Conservation (phyloP, 2,888 invertebrate genomes). For the Tipula confusa region DNA sequence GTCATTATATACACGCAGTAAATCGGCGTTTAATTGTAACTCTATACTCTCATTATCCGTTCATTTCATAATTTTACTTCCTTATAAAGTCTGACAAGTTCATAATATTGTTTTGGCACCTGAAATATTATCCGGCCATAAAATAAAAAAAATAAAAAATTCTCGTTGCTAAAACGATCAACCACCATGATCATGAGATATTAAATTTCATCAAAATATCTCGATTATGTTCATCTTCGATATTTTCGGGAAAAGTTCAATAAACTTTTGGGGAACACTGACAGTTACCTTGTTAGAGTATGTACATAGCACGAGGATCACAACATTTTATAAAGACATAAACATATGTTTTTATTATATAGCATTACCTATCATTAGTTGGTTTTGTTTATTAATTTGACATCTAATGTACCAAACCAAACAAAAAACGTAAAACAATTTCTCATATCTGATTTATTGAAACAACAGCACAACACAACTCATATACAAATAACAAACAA, state of each 20-base stretch:
- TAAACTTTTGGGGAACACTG: neutral
- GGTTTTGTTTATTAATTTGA: slow-evolving; percentile 4
- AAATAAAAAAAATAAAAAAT: neutral
- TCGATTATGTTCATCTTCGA: neutral
- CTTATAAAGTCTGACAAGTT: slow-evolving; percentile 25
- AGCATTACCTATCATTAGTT: neutral
- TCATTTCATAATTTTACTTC: slow-evolving; percentile 20
- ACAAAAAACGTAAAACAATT: neutral
- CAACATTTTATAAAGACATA: neutral
- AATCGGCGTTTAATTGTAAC: slow-evolving; percentile 7
- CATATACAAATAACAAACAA: neutral
- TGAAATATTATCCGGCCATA: neutral
- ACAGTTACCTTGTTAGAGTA: neutral
- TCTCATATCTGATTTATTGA: slow-evolving; percentile 14
- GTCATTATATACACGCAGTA: too few relatives aligned
- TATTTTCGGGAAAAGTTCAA: neutral
- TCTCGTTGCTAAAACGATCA: neutral
- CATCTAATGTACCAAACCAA: neutral
- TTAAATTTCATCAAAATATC: neutral
- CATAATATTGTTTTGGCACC: slow-evolving; percentile 7
- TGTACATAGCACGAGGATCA: neutral
- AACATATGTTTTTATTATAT: slow-evolving; percentile 26
- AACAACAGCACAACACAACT: neutral
- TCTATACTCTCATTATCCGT: neutral
- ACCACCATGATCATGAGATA: neutral